A percentile compares a stretch with the other conserved stretches of the same genome.
Conservation (phyloP, 2,888 invertebrate genomes). For the Amblyjoppa proteus region DNA sequence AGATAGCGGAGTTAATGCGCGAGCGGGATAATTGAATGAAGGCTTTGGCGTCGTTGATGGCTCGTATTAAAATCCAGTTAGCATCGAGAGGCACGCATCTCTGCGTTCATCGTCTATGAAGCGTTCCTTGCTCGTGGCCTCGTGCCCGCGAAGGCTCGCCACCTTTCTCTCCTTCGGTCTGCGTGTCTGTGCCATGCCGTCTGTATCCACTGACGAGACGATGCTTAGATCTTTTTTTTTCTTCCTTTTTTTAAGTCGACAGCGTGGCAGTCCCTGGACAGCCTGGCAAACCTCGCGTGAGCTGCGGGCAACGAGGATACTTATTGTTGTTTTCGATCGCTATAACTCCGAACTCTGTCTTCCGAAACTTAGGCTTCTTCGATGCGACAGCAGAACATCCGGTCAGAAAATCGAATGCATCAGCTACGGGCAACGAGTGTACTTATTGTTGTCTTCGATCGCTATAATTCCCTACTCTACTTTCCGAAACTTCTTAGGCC, state of each 20-base stretch:
- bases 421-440: not conserved
- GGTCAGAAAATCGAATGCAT: not conserved
- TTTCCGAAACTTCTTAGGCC: not conserved
- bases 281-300: not conserved
- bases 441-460: not conserved
- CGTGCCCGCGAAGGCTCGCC: constrained; percentile 1
- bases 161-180: constrained; percentile 9
- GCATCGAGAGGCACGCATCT: constrained; percentile 41
- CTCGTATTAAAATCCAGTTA: constrained; percentile 66
- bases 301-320: not conserved
- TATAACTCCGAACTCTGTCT: not conserved
- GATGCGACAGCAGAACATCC: not conserved
- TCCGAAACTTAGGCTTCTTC: not conserved
- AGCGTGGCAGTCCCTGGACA: not conserved
- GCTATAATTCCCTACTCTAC: not conserved
- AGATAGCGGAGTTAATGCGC: constrained; percentile 58
- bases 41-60: constrained; percentile 59
- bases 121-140: not conserved
- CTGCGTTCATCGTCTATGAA: constrained; percentile 19
- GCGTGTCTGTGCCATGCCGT: constrained; percentile 3
- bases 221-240: not conserved
- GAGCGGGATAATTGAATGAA: constrained; percentile 66
- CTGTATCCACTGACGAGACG: constrained; percentile 4
- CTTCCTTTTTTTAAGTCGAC: not conserved
- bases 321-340: constrained; percentile 4